These are phyloP conservation scores for Amphibalanus amphitrite DNA, from an alignment of 1,140 invertebrate species.

Conservation along the genomic window DNA sequence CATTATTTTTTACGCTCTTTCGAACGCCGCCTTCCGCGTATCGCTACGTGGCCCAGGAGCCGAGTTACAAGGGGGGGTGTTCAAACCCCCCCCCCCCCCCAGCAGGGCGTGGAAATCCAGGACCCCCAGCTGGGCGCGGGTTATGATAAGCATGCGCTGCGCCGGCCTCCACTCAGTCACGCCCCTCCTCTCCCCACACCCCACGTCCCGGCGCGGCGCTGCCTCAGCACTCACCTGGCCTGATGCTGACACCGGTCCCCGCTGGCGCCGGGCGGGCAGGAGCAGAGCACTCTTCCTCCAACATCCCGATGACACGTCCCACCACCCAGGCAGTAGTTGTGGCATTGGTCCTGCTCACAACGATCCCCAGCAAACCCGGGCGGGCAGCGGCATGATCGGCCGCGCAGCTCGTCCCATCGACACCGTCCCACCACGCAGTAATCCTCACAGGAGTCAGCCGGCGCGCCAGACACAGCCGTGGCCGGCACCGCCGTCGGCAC, in stretches of 20 bases:
- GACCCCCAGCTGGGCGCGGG: no score
- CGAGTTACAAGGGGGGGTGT: no score
- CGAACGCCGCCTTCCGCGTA: no score
- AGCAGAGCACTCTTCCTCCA: background rate
- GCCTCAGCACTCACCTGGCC: background rate
- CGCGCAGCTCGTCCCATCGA: background rate
- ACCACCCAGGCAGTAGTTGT: background rate
- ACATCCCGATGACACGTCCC: background rate
- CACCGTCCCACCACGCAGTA: background rate
- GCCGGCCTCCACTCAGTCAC: no score
- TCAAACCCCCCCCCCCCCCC: no score
- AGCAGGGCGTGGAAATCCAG: no score
- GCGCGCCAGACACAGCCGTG: no score
- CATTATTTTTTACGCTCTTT: no score
- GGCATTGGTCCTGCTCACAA: background rate
- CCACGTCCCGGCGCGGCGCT: no score
- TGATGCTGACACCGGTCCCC: background rate
- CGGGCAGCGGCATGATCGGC: background rate
- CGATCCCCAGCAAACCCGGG: background rate
- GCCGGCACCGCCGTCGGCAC: background rate
- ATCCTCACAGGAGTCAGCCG: background rate
- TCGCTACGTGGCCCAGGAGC: no score
- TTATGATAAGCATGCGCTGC: no score
- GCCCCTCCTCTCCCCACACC: no score
- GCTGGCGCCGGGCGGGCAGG: background rate